Conservation (phyloP, 2,888 invertebrate species). For the Caprella mutica region DNA sequence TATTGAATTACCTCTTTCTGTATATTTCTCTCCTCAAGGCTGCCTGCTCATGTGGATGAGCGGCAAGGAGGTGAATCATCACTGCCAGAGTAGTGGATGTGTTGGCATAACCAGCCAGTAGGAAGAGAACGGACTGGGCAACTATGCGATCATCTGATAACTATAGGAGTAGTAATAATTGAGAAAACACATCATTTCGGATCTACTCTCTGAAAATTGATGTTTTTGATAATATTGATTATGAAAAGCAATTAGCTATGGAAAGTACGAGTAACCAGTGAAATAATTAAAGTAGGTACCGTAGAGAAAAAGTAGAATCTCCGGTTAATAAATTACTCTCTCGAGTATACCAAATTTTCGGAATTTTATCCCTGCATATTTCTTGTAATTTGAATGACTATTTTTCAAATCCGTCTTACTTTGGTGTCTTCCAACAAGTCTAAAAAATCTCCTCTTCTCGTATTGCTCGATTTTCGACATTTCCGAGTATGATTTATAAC, state of each 20-base stretch:
- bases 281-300: too few species aligned
- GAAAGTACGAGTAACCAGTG: not conserved
- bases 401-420: too few species aligned
- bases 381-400: too few species aligned
- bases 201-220: not conserved
- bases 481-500: too few species aligned
- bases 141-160: constrained; percentile 25
- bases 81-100: constrained; percentile 25
- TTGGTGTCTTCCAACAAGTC: too few species aligned
- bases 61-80: constrained; percentile 22
- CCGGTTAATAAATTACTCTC: too few species aligned
- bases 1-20: not conserved
- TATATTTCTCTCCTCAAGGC: constrained; percentile 19
- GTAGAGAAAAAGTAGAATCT: too few species aligned
- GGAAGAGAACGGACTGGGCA: constrained; percentile 30
- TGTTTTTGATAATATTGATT: not conserved
- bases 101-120: constrained; percentile 31
- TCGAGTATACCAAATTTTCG: too few species aligned
- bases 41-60: constrained; percentile 15
- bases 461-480: too few species aligned
- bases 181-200: not conserved
- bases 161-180: too few species aligned
- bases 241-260: not conserved
- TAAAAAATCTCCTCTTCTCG: too few species aligned
- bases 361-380: too few species aligned